These are phyloP conservation scores for Mya arenaria DNA, from an alignment of 1,140 invertebrate genomes.

Conservation along the genomic window DNA sequence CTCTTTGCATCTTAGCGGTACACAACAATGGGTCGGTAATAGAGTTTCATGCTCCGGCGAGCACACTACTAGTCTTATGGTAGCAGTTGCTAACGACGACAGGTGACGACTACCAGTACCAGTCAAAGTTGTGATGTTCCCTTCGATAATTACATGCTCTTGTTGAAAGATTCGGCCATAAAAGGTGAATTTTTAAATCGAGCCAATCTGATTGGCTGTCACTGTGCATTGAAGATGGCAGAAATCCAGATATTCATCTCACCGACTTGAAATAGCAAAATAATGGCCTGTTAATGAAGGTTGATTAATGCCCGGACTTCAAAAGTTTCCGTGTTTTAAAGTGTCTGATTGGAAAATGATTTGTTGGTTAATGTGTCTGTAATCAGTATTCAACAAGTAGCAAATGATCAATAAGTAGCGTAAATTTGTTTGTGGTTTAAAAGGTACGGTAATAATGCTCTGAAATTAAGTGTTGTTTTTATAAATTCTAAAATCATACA, in stretches of 20 bases:
- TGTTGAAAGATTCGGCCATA: no score
- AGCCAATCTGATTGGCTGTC: background rate
- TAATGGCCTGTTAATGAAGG: background rate
- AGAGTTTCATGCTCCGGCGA: background rate
- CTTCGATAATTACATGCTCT: background rate
- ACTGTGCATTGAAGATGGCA: background rate
- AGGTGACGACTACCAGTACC: constrained; percentile 32
- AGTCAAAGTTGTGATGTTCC: background rate
- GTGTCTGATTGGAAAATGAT: background rate
- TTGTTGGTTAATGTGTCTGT: no score
- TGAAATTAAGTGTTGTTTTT: no score
- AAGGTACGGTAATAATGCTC: no score
- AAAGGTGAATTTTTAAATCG: no score
- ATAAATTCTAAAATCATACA: no score
- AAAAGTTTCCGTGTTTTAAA: background rate
- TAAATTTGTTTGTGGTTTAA: no score
- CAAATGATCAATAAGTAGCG: no score
- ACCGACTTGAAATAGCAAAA: background rate
- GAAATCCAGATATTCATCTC: background rate
- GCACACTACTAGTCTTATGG: constrained; percentile 3
- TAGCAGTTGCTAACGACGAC: constrained; percentile 39
- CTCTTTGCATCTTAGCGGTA: constrained; percentile 8
- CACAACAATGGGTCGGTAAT: constrained; percentile 16
- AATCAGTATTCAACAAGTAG: no score
- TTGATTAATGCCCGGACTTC: background rate